Evolutionary conservation across 2,888 invertebrate genomes (phyloP).

Genomic region (Dicycla oo): DNA sequence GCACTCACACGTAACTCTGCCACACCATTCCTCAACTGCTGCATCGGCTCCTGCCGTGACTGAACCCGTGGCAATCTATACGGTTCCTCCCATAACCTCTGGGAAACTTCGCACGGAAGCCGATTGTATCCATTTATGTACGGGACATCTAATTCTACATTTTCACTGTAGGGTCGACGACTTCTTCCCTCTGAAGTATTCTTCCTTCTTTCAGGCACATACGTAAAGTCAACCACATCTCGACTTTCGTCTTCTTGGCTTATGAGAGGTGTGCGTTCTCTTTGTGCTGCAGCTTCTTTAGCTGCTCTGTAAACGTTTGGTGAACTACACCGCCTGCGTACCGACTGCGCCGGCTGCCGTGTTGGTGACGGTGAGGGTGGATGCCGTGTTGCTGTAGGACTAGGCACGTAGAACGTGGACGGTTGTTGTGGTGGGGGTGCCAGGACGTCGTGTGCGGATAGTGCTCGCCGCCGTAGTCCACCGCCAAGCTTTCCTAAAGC

Average conservation of each 20-base stretch:
- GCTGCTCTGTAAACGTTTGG: slow-evolving; percentile 85
- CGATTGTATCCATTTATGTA: slow-evolving; percentile 85
- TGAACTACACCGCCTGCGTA: slow-evolving; percentile 85
- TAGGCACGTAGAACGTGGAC: slow-evolving; percentile 94
- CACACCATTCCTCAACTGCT: slow-evolving; percentile 83
- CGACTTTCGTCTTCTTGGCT: slow-evolving; percentile 83
- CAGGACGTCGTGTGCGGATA: slow-evolving; percentile 93
- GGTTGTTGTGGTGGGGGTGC: slow-evolving; percentile 89
- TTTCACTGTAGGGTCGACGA: slow-evolving; percentile 86
- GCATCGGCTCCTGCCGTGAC: slow-evolving; percentile 81
- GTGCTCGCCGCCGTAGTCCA: slow-evolving; percentile 92
- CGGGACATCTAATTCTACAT: slow-evolving; percentile 83
- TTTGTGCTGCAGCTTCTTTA: slow-evolving; percentile 72
- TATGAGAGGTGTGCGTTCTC: slow-evolving; percentile 81
- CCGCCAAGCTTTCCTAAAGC: slow-evolving; percentile 93
- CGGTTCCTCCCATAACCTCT: slow-evolving; percentile 86
- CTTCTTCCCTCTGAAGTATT: slow-evolving; percentile 78
- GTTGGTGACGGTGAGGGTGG: slow-evolving; percentile 85
- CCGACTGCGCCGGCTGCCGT: slow-evolving; percentile 77
- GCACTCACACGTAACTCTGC: slow-evolving; percentile 86
- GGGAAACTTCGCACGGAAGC: slow-evolving; percentile 76
- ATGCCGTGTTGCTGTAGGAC: slow-evolving; percentile 88
- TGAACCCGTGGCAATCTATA: slow-evolving; percentile 86
- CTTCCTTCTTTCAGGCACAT: slow-evolving; percentile 81
- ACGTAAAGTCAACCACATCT: slow-evolving; percentile 83